Evolutionary conservation across 2,888 invertebrate species (phyloP), one percentile per base, ranked within the genome.

Genomic region (Tineola bisselliella): DNA sequence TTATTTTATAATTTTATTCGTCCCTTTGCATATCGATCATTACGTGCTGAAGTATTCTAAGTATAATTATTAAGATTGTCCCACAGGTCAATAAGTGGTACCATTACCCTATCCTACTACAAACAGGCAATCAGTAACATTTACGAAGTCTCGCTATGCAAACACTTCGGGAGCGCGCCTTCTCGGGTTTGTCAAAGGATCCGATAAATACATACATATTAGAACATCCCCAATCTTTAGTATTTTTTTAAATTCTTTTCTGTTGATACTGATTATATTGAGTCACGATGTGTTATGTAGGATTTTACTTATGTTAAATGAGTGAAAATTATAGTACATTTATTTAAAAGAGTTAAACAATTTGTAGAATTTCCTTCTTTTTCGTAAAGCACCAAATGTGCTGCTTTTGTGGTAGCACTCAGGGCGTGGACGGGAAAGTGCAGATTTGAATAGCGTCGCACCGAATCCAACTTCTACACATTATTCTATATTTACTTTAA

Each of bases 111-210:
- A 58, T 13, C 33, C 58, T 33, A 74, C 72, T 74, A 77, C 81
- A 82, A 84, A 84, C 82, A 83, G 79, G 77, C 83, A 84, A 83
- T 84, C 83, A 81, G 79, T 66, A 77, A 77, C 79, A 80, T 80
- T 83, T 81, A 79, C 79, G 74, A 81, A 77, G 74, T 76, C 74
- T 70, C 70, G 73, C 74, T 74, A 67, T 69, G 79, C 75, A 81
- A 83, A 83, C 74, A 77, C 72, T 69, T 68, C 66, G 64, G 63
- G 17, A 65, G 64, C 68, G 67, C 65, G 66, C 68, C 66, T 67
- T 65, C 62, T 69, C 68, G 8, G 19, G 56, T 17, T 33, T 58
- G 33, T 58, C 58, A 58, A 58, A 58, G 58, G 58, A 58, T 15
- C 58, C 8, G 33, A 58, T 58, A 58, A 58, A 58, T 58, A 58